Evolutionary conservation across 2,797 vertebrate species (phyloP).

Genomic region (Phoxinus dragarum): DNA sequence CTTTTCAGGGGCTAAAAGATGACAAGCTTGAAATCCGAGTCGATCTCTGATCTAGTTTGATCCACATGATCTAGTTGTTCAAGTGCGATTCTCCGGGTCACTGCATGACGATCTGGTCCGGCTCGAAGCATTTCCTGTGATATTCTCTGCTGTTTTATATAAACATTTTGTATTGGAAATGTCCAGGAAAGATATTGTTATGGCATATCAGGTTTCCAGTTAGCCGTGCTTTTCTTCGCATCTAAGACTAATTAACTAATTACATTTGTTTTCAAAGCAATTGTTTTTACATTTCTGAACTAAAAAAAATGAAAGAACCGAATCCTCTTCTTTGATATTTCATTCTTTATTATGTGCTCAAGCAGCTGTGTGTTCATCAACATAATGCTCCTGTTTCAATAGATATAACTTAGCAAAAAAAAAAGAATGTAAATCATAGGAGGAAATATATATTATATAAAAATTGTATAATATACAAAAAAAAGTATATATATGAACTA

Average conservation of each 20-base stretch:
- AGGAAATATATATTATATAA: constrained; percentile 87
- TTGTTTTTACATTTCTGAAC: constrained; percentile 65
- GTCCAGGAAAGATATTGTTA: constrained; percentile 60
- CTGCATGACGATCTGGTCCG: constrained; percentile 75
- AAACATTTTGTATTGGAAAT: constrained; percentile 56
- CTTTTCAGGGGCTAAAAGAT: constrained; percentile 30
- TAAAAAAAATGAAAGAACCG: constrained; percentile 59
- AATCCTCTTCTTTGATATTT: constrained; percentile 71
- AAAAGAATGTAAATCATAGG: constrained; percentile 81
- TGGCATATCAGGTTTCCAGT: constrained; percentile 72
- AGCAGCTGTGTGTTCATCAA: constrained; percentile 68
- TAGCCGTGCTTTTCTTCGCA: constrained; percentile 70
- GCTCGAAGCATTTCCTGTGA: constrained; percentile 66
- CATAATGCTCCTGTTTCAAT: constrained; percentile 74
- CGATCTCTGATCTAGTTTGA: constrained; percentile 59
- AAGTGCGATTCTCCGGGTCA: constrained; percentile 70
- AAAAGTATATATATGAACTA: constrained; percentile 78
- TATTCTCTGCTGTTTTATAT: constrained; percentile 66
- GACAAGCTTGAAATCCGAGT: constrained; percentile 28
- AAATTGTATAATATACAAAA: constrained; percentile 82
- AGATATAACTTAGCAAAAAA: constrained; percentile 76
- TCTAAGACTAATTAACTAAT: constrained; percentile 50
- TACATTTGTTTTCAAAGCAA: constrained; percentile 71
- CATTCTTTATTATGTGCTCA: constrained; percentile 65
- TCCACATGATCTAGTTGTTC: constrained; percentile 71